phyloP scores from a whole-genome alignment of 2,113 vertebrate genomes.

The Cisticola juncidis region DNA sequence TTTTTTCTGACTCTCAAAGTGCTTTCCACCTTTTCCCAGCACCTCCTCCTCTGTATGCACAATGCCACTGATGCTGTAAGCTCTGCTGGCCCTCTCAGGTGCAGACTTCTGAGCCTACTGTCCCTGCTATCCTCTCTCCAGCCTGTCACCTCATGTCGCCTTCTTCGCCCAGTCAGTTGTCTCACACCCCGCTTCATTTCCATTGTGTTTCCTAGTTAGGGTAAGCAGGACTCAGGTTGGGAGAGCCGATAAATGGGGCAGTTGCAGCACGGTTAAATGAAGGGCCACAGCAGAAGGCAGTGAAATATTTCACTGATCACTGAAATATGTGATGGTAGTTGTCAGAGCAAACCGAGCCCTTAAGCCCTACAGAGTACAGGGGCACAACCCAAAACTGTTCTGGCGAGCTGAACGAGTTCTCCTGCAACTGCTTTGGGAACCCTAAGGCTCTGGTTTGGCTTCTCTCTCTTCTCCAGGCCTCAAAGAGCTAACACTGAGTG shows the following conservation, averaged over 20 bases:
- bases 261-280: neutral
- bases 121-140: neutral
- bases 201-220: neutral
- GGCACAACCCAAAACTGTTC: neutral
- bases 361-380: neutral
- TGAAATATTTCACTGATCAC: neutral
- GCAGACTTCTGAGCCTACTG: neutral
- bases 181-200: neutral
- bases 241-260: neutral
- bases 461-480: conserved; percentile 78
- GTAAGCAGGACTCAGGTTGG: neutral
- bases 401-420: neutral
- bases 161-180: neutral
- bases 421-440: neutral
- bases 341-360: neutral
- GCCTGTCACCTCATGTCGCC: neutral
- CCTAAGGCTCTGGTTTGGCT: conserved; percentile 8
- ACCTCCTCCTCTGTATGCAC: neutral
- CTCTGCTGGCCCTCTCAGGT: neutral
- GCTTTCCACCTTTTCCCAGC: neutral
- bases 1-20: neutral
- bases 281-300: neutral
- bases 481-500: conserved; percentile 92
- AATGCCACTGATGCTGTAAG: neutral
- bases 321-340: neutral